These are phyloP conservation scores for Hestina assimilis DNA, from an alignment of 1,140 invertebrate species.

Conservation along the genomic window DNA sequence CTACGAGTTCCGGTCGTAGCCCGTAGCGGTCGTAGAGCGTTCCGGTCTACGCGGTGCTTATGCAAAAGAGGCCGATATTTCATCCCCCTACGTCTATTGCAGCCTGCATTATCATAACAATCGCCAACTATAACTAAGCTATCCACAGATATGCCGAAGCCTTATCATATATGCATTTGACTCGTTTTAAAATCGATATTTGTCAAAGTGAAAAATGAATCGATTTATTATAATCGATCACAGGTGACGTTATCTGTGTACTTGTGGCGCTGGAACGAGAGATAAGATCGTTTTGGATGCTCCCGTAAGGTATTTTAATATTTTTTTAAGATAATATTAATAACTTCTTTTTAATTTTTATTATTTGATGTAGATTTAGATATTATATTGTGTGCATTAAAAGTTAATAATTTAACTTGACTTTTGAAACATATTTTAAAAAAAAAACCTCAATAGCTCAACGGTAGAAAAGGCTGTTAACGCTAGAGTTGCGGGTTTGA, in stretches of 20 bases:
- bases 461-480: too few relatives aligned
- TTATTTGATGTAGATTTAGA: too few relatives aligned
- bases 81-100: constrained; percentile 67
- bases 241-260: neutral
- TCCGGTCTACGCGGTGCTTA: constrained; percentile 62
- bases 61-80: constrained; percentile 76
- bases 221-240: constrained; percentile 14
- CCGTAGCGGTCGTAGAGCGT: constrained; percentile 50
- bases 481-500: too few relatives aligned
- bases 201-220: constrained; percentile 1
- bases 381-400: too few relatives aligned
- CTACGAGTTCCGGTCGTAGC: constrained; percentile 57
- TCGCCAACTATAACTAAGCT: constrained; percentile 48
- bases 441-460: too few relatives aligned
- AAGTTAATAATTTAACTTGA: too few relatives aligned
- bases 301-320: neutral
- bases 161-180: constrained; percentile 18
- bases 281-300: neutral
- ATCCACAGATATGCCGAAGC: constrained; percentile 26
- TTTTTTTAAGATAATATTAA: too few relatives aligned
- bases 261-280: neutral
- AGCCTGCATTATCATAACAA: constrained; percentile 72
- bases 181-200: constrained; percentile 11
- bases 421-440: too few relatives aligned
- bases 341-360: too few relatives aligned